Evolutionary conservation across 2,113 vertebrate species (phyloP), one percentile per base, ranked within the genome.

Genomic region (Acanthochromis polyacanthus): DNA sequence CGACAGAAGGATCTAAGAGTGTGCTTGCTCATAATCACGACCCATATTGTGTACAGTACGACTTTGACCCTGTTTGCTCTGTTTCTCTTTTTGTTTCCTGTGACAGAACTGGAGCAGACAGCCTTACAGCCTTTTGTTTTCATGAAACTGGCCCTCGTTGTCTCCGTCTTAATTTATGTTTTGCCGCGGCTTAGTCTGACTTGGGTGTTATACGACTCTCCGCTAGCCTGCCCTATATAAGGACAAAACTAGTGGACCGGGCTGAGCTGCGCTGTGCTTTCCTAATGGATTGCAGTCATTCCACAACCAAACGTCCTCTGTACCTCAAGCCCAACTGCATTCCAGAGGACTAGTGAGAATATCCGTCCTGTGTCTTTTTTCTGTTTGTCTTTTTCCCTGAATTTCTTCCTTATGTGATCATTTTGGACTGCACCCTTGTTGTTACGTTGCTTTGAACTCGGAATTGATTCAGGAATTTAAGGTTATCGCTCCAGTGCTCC

Each of bases 81-180:
- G 65, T 65, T 67, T 71, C 52, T 75, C 48, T 71, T 78, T 85
- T 78, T 82, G 68, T 76, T 83, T 58, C 36, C 76, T 64, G 23
- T 67, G 91, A 94, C 93, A 94, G 93, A 94, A 94, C 91, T 68
- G 25, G 93, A 90, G 82, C 93, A 94, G 89, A 85, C 89, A 84
- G 86, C 73, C 78, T 87, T 87, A 80, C n/a, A n/a, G 78, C 55
- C 71, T 79, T 56, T 66, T 83, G 77, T 91, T 89, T 88, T 84
- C 82, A 88, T 46, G 22, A 7, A 81, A 87, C 81, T 57, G 66
- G 81, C 86, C 71, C 58, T 75, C 10, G 82, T 89, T 89, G 83
- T 82, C 85, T 82, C 59, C 0, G 38, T 79, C 67, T 86, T 92
- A 94, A 94, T 94, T 90, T 94, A 93, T 92, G 89, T 87, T 89